Base-by-base conservation (phyloP, 2,113 vertebrate species). In the Malurus alboscapulatus region DNA sequence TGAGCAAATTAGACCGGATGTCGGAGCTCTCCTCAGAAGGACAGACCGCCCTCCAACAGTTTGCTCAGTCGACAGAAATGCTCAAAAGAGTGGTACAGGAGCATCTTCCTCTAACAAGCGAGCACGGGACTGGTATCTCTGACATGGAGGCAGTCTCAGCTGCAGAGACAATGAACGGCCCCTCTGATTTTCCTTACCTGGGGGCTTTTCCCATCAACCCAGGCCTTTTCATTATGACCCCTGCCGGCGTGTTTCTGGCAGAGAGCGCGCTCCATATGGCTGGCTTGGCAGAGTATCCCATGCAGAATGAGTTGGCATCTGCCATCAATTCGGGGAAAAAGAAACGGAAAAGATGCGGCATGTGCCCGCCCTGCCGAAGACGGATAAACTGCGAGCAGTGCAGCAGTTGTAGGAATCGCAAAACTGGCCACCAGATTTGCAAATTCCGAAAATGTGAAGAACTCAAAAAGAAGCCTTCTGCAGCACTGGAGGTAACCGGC, bases 381-480 rank as follows among this genome's bases (percentile, higher is more conserved):
- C 98, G 99, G 98, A 99, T 99, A 98, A 99, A 99, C 98, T 99
- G 99, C 96, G 99, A 99, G 98, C 99, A 99, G 96, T 99, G 99
- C 98, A 99, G 99, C 98, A 99, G 99, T 98, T 99, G 99, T 98
- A 98, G 99, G 97, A 99, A 99, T 97, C 99, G 99, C 98, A 99
- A 99, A 98, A 99, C 99, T 93, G 99, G 99, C 97, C 99, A 99
- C 97, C 99, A 99, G 98, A 99, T 99, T 98, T 99, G 99, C 98
- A 99, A 99, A 98, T 99, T 99, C 98, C 99, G 99, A 97, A 99
- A 99, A 98, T 99, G 99, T 97, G 99, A 99, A 97, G 99, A 99
- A 98, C 99, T 99, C 98, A 99, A 99, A 98, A 99, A 99, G 98
- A 99, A 99, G 98, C 99, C 99, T 97, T 99, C 99, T 97, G 98